Percentiles rank a stretch among this genome's conserved stretches.
Conservation (phyloP, 37 sponge, comb jelly and placozoan genomes). For the Corticium candelabrum region DNA sequence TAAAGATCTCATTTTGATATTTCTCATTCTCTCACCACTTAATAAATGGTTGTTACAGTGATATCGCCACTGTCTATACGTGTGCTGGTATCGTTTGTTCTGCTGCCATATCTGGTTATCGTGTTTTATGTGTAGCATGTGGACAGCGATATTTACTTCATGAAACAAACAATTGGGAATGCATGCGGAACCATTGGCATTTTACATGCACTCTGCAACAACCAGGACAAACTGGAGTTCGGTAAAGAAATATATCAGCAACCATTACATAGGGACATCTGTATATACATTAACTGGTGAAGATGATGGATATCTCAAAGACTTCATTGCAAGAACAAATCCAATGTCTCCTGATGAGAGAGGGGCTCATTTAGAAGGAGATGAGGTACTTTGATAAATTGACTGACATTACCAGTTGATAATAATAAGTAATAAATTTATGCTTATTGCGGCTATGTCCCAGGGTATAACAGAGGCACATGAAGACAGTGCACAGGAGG, state of each 20-base stretch:
- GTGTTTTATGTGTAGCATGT: not conserved
- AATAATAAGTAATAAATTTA: too few species aligned
- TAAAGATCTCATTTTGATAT: too few species aligned
- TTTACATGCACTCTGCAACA: conserved; percentile 82
- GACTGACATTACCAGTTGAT: too few species aligned
- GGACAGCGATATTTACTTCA: conserved; percentile 56
- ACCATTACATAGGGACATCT: not conserved
- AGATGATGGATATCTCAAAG: conserved; percentile 73
- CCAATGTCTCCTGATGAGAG: conserved; percentile 61
- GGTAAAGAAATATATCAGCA: conserved; percentile 17
- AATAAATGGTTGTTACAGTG: too few species aligned
- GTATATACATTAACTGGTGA: not conserved
- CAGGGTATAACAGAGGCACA: conserved; percentile 79
- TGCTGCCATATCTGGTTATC: not conserved
- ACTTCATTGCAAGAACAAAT: conserved; percentile 59
- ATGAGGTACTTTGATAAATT: conserved; percentile 38
- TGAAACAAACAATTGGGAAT: conserved; percentile 92
- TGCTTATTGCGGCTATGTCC: not conserved
- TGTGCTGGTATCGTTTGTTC: too few species aligned
- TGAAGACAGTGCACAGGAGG: conserved; percentile 78
- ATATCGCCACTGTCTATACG: too few species aligned
- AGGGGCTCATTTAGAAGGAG: conserved; percentile 45
- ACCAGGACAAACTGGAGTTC: conserved; percentile 36
- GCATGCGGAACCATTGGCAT: conserved; percentile 97
- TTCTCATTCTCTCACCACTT: too few species aligned